phyloP scores from a whole-genome alignment of 2,113 vertebrate species.

The Stercorarius parasiticus region DNA sequence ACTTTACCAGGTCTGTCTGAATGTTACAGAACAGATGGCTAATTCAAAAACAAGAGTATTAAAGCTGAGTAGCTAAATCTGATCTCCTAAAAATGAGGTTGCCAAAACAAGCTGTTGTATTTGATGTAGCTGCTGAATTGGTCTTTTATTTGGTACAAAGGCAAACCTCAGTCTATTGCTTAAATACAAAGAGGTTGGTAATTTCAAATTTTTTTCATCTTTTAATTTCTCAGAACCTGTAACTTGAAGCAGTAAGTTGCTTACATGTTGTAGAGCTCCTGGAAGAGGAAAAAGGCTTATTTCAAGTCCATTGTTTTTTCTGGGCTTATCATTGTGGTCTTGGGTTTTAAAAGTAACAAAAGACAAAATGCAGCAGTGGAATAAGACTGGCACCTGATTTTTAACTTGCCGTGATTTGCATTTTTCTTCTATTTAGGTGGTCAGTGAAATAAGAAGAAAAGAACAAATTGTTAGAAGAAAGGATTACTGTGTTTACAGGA shows the following conservation, averaged over 20 bases:
- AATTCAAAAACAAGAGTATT: constrained; percentile 55
- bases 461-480: neutral
- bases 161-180: neutral
- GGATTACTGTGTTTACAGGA: neutral
- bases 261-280: neutral
- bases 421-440: neutral
- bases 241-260: neutral
- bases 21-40: constrained; percentile 59
- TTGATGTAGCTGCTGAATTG: constrained; percentile 26
- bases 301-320: neutral
- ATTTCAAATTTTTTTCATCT: neutral
- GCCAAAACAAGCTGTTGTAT: constrained; percentile 41
- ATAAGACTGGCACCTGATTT: neutral
- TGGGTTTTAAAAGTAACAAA: neutral
- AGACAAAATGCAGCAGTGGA: neutral
- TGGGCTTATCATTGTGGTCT: neutral
- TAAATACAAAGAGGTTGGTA: neutral
- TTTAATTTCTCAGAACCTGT: neutral
- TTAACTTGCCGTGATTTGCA: neutral
- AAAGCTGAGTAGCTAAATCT: constrained; percentile 52
- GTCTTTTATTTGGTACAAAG: neutral
- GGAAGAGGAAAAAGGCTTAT: neutral
- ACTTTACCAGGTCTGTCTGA: neutral
- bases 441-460: neutral
- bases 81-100: constrained; percentile 26